Evolutionary conservation across 2,113 vertebrate species (phyloP), one percentile per base, ranked within the genome.

Genomic region (Dicentrarchus labrax): DNA sequence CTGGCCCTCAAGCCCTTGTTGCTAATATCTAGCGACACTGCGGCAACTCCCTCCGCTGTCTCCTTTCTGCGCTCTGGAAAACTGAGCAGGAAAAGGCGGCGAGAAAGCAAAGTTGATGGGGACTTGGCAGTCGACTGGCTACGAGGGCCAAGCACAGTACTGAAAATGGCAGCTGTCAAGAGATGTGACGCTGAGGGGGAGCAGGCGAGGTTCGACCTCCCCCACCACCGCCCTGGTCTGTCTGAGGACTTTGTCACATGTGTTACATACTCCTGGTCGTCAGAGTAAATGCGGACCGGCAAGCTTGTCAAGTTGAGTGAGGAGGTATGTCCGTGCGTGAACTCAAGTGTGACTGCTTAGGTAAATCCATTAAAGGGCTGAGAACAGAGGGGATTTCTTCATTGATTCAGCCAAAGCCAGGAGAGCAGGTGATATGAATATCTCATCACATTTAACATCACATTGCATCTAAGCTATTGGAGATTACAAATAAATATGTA

Each of bases 141-240:
- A 88, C 22, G 62, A 73, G 71, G 75, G 64, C 11, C 71, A 69
- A 75, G 69, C 86, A 48, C 59, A 1, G 83, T 68, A 88, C 86
- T 83, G 89, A 94, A 95, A 95, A 94, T 94, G 95, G 92, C 93
- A 96, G 93, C 94, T 96, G 95, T 95, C 95, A 95, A 86, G 88
- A 85, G 85, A 88, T 87, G 91, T 94, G 94, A 93, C 1, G 77
- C 64, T 70, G 75, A 90, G 85, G 80, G 60, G 70, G 72, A 86
- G 83, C 77, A 65, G 80, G 54, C 73, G 66, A 79, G 80, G 56
- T 36, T 74, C 56, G 9, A 47, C 70, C 80, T 51, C 22, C n/a
- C 36, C 57, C 78, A 45, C 72, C 41, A 0, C 82, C 64, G 8
- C 68, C 47, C 45, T 19, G 65, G 56, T 76, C 86, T 80, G 90